Evolutionary conservation across 1,140 invertebrate genomes (phyloP), one percentile per base, ranked within the genome.

Genomic region (Telenomus remus): DNA sequence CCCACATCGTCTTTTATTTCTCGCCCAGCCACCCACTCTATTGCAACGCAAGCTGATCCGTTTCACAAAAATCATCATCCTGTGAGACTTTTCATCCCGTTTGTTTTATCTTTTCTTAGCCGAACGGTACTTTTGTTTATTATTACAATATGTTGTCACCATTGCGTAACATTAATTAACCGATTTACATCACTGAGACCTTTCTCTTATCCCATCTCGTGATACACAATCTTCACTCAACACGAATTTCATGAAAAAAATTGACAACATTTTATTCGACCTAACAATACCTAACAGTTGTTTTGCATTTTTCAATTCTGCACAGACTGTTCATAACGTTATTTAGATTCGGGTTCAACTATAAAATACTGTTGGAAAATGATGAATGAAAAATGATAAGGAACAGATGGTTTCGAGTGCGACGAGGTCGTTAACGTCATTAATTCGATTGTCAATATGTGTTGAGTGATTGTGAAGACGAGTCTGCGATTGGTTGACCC

Each of bases 1-100:
- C 82, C 82, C 56, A 83, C 81, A 83, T 84, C 78, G 48, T 68
- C 64, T 75, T 79, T 78, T 56, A 65, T 79, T 82, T 82, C 80
- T 81, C 80, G 75, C 64, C 55, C 60, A 53, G 27, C 79, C 78
- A 77, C 79, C 81, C 75, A 81, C 80, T 84, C 79, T 63, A 27
- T 80, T 56, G 55, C 73, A 49, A 66, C 61, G 61, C 65, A 63
- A 57, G 54, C 54, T 54, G 44, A 61, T 61, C 43, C 12, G 48
- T 70, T 48, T 60, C 33, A 54, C 46, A 44, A 55, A 64, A 70
- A 49, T 46, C 27, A 49, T 46, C 27, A 39, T 44, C 13, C 10
- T 5, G n/a, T 35, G 7, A 48, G n/a, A 49, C 53, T 16, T 54
- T 55, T 68, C 44, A 35, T 47, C 35, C 43, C 3, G 13, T 47